A percentile compares a stretch with the other conserved stretches of the same genome.
phyloP scores from a whole-genome alignment of 2,888 invertebrate species.

The Spisula solida region DNA sequence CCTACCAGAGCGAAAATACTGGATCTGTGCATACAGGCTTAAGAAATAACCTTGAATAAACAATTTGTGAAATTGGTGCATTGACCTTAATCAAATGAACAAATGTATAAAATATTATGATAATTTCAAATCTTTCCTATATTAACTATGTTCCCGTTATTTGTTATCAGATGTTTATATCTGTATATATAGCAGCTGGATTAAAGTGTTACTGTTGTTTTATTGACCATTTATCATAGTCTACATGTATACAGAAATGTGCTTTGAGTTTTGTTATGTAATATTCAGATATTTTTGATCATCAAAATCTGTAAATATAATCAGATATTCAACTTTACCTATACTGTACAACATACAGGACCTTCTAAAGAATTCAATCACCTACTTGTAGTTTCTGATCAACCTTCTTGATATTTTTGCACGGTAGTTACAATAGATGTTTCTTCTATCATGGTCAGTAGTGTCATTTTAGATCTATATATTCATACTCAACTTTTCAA shows the following conservation, averaged over 20 bases:
- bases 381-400: too few relatives aligned
- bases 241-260: neutral
- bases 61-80: too few relatives aligned
- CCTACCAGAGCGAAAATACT: too few relatives aligned
- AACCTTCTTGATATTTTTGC: too few relatives aligned
- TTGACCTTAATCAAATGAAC: too few relatives aligned
- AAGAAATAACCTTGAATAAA: too few relatives aligned
- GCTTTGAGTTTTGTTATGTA: neutral
- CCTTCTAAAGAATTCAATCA: too few relatives aligned
- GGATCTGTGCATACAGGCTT: too few relatives aligned
- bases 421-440: too few relatives aligned
- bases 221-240: neutral
- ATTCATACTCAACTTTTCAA: neutral
- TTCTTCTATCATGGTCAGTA: neutral
- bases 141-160: neutral
- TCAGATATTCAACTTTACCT: too few relatives aligned
- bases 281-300: neutral
- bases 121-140: neutral
- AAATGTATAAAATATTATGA: neutral
- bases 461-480: neutral
- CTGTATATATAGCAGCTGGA: neutral
- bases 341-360: too few relatives aligned
- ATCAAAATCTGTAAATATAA: too few relatives aligned
- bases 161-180: neutral
- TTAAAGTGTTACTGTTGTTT: neutral